Conservation (phyloP, 2,888 invertebrate genomes). For the Diabrotica balteata region DNA sequence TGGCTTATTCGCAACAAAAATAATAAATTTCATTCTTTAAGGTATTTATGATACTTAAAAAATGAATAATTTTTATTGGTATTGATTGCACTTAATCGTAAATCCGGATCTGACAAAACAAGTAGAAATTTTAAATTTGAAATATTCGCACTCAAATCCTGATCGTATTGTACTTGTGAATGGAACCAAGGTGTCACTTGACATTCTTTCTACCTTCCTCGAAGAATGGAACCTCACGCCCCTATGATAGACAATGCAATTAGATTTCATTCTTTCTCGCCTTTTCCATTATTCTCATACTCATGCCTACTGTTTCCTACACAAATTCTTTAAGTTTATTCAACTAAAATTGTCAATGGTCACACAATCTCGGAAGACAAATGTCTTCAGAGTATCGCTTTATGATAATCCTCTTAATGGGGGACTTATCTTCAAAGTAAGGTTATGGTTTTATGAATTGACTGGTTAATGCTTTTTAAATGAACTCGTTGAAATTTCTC, state of each 20-base stretch:
- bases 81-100: too few relatives aligned
- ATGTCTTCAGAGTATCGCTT: conserved; percentile 17
- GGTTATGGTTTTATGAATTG: conserved; percentile 31
- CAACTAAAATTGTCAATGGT: conserved; percentile 23
- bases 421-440: conserved; percentile 24
- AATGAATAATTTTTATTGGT: too few relatives aligned
- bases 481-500: conserved; percentile 20
- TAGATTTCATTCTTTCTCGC: conserved; percentile 54
- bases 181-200: conserved; percentile 54
- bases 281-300: conserved; percentile 32
- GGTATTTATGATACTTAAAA: too few relatives aligned
- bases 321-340: conserved; percentile 16
- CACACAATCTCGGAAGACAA: conserved; percentile 23
- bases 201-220: conserved; percentile 47
- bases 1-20: too few relatives aligned
- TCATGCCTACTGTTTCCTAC: conserved; percentile 14
- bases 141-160: conserved; percentile 49
- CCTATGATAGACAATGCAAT: conserved; percentile 59
- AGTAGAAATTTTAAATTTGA: conserved; percentile 38
- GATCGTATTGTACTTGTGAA: conserved; percentile 51
- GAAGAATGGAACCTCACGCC: conserved; percentile 55
- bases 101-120: conserved; percentile 21
- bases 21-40: too few relatives aligned
- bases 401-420: conserved; percentile 31
- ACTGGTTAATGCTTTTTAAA: conserved; percentile 25